phyloP scores from a whole-genome alignment of 2,888 invertebrate genomes.

The Balanococcus diminutus region DNA sequence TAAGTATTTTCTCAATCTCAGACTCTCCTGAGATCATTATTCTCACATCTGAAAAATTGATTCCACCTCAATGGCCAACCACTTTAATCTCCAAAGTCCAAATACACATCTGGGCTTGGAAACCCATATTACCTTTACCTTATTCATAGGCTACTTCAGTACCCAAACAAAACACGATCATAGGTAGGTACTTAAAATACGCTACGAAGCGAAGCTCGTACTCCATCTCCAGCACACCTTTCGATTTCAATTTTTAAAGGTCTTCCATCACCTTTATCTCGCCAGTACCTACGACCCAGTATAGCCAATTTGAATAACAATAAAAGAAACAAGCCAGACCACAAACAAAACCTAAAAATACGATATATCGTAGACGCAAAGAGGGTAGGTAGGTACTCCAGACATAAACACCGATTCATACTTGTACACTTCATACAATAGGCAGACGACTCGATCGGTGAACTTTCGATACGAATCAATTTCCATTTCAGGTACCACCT shows the following conservation, averaged over 20 bases:
- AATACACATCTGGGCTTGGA: neutral
- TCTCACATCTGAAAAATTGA: too few species aligned
- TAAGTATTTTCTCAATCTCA: too few species aligned
- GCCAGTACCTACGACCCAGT: neutral
- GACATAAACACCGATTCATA: neutral
- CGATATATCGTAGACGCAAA: neutral
- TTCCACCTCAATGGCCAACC: too few species aligned
- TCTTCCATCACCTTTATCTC: neutral
- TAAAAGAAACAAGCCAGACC: neutral
- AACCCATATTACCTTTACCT: neutral
- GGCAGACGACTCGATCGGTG: neutral
- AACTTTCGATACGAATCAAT: constrained; percentile 21
- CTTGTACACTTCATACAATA: neutral
- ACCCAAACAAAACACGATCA: neutral
- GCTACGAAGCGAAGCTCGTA: neutral
- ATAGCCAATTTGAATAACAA: constrained; percentile 15
- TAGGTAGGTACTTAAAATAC: neutral
- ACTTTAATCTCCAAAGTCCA: too few species aligned
- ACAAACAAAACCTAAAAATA: constrained; percentile 10
- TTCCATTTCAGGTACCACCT: neutral
- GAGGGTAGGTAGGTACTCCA: neutral
- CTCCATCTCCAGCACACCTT: neutral
- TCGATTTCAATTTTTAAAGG: neutral
- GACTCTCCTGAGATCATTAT: too few species aligned
- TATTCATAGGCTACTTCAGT: neutral